phyloP scores from a whole-genome alignment of 2,113 vertebrate species.

The Circaetus gallicus region DNA sequence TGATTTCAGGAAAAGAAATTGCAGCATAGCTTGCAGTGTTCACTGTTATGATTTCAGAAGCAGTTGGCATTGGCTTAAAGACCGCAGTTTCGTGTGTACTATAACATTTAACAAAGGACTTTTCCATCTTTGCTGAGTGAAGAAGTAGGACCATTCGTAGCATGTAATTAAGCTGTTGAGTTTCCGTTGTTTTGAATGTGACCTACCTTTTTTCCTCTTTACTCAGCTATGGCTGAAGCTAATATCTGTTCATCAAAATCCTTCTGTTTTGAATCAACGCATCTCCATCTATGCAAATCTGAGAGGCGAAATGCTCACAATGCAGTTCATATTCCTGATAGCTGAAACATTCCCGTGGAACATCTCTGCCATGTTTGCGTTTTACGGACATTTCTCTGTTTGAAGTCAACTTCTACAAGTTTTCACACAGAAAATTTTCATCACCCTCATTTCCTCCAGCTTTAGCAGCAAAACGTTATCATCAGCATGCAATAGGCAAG shows the following conservation, averaged over 20 bases:
- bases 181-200: slow-evolving; percentile 35
- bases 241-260: slow-evolving; percentile 27
- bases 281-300: not conserved
- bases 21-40: not conserved
- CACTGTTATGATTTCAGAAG: not conserved
- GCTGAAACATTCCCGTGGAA: not conserved
- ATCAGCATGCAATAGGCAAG: not conserved
- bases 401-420: not conserved
- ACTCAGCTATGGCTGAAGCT: slow-evolving; percentile 18
- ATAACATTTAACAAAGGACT: not conserved
- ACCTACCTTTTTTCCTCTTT: slow-evolving; percentile 39
- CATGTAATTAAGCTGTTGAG: not conserved
- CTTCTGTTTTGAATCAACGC: slow-evolving; percentile 11
- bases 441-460: not conserved
- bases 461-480: not conserved
- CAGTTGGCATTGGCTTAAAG: not conserved
- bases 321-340: not conserved
- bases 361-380: not conserved
- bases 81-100: not conserved
- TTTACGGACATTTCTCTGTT: not conserved
- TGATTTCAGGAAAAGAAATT: not conserved
- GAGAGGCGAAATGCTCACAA: not conserved
- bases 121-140: not conserved
- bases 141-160: not conserved
- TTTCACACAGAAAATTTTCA: not conserved